phyloP scores from a whole-genome alignment of 1,140 invertebrate species.

The Leguminivora glycinivorella region DNA sequence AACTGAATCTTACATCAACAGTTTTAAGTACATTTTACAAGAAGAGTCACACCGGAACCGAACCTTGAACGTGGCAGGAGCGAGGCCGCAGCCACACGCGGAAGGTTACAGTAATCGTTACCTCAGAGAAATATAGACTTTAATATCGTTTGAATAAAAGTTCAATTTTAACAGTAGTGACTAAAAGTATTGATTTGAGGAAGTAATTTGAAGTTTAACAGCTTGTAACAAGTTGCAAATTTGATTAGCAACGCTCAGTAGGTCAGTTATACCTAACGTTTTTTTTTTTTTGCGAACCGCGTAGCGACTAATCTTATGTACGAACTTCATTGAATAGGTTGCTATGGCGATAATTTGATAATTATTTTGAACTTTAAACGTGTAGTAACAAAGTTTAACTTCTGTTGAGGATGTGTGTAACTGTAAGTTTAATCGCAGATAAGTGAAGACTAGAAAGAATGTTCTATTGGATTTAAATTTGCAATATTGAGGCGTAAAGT shows the following conservation, averaged over 20 bases:
- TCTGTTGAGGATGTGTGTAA: background rate
- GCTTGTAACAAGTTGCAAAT: constrained; percentile 17
- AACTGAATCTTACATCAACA: background rate
- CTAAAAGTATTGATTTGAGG: background rate
- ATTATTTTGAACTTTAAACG: background rate
- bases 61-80: constrained; percentile 67
- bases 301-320: constrained; percentile 14
- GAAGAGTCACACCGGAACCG: constrained; percentile 35
- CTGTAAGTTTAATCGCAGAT: constrained; percentile 16
- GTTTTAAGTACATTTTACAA: constrained; percentile 34
- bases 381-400: background rate
- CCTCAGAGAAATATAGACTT: background rate
- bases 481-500: background rate
- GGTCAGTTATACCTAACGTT: constrained; percentile 25
- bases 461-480: background rate
- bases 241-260: constrained; percentile 23
- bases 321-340: constrained; percentile 18
- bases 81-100: constrained; percentile 52
- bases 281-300: constrained; percentile 23
- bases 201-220: background rate
- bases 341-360: background rate
- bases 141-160: background rate
- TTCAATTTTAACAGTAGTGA: background rate
- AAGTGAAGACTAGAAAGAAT: background rate
- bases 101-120: constrained; percentile 51